Evolutionary conservation across 2,888 invertebrate genomes (phyloP).

Genomic region (Acrobasis repandana): DNA sequence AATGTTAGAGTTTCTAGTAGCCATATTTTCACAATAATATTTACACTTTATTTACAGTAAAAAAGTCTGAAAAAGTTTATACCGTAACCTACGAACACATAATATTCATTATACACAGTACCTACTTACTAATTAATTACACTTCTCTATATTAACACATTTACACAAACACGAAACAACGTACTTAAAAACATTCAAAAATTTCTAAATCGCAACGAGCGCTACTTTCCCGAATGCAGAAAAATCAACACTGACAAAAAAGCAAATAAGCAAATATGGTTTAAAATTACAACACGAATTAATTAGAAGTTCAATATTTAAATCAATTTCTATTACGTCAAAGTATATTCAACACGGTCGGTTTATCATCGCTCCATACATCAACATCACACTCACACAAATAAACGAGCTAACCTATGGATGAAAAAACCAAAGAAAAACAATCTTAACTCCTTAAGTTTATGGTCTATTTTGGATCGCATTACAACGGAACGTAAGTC

Average conservation of each 20-base stretch:
- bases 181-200: too few relatives aligned
- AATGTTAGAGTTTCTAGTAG: conserved; percentile 2
- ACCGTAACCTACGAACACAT: not conserved
- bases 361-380: not conserved
- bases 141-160: not conserved
- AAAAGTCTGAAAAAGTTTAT: conserved; percentile 1
- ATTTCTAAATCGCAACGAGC: too few relatives aligned
- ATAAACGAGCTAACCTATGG: not conserved
- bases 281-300: too few relatives aligned
- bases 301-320: too few relatives aligned
- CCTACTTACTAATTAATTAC: not conserved
- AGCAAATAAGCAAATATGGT: too few relatives aligned
- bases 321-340: too few relatives aligned
- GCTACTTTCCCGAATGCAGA: too few relatives aligned
- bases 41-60: not conserved
- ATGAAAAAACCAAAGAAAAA: not conserved
- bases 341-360: not conserved
- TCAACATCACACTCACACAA: not conserved
- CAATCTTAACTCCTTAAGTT: too few relatives aligned
- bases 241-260: too few relatives aligned
- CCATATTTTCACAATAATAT: not conserved
- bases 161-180: too few relatives aligned
- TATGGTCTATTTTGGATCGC: too few relatives aligned
- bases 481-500: too few relatives aligned
- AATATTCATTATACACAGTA: not conserved